Percentiles rank a stretch among this genome's conserved stretches.
Evolutionary conservation across 2,888 invertebrate species (phyloP).

Genomic region (Euplexia lucipara): DNA sequence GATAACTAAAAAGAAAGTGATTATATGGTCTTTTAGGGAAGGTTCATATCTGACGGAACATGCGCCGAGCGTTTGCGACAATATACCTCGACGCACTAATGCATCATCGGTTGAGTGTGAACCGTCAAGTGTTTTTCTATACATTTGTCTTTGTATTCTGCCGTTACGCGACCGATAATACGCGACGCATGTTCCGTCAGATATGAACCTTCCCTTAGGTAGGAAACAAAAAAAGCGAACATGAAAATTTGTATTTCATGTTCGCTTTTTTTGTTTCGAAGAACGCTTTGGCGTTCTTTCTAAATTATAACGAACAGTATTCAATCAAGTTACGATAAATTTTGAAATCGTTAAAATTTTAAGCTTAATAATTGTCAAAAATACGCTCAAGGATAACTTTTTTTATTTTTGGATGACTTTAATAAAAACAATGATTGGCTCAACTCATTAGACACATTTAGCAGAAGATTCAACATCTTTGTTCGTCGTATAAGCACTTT

Average conservation of each 20-base stretch:
- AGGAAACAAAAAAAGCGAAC: background rate
- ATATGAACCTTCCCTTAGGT: too few species aligned
- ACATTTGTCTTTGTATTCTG: too few species aligned
- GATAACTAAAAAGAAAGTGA: slow-evolving; percentile 51
- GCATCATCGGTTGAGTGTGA: too few species aligned
- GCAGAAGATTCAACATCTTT: slow-evolving; percentile 1
- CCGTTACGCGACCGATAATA: too few species aligned
- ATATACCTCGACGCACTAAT: too few species aligned
- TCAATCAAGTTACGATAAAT: slow-evolving; percentile 14
- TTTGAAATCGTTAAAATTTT: background rate
- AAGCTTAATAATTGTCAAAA: slow-evolving; percentile 15
- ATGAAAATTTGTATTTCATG: too few species aligned
- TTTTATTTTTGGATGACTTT: slow-evolving; percentile 62
- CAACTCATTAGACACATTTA: slow-evolving; percentile 34
- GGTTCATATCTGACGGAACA: too few species aligned
- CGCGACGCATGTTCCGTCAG: too few species aligned
- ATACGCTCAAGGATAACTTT: slow-evolving; percentile 49
- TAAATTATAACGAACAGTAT: slow-evolving; percentile 42
- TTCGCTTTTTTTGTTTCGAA: too few species aligned
- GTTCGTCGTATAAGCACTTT: slow-evolving; percentile 56
- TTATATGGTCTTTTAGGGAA: slow-evolving; percentile 61
- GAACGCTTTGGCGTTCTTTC: slow-evolving; percentile 4
- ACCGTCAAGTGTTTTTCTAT: too few species aligned
- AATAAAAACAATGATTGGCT: slow-evolving; percentile 55
- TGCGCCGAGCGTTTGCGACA: too few species aligned